These are phyloP conservation scores for Lipotes vexillifer DNA, from an alignment of 2,113 vertebrate genomes.

Conservation along the genomic window DNA sequence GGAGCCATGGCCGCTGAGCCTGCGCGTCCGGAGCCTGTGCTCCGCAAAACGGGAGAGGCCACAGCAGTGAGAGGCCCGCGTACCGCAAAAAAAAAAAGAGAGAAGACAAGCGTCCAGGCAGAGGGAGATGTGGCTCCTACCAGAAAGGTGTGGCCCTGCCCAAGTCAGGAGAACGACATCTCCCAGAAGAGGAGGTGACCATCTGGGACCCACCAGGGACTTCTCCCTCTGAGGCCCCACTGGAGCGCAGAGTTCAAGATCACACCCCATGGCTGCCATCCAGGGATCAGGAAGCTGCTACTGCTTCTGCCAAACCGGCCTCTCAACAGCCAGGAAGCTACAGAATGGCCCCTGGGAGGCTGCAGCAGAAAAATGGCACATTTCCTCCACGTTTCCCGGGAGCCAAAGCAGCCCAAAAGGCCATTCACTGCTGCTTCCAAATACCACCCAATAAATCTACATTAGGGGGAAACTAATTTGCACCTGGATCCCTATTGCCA, in stretches of 20 bases:
- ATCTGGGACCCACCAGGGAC: rapidly evolving
- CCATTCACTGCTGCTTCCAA: background rate
- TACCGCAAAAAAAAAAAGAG: background rate
- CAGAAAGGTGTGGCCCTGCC: background rate
- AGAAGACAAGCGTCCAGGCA: background rate
- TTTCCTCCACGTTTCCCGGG: background rate
- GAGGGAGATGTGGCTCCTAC: background rate
- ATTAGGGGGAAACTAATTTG: background rate
- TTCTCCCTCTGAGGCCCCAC: background rate
- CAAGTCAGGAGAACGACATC: background rate
- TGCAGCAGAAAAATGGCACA: background rate
- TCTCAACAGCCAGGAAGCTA: background rate
- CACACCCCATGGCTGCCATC: background rate
- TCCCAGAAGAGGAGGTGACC: background rate
- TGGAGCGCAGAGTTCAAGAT: background rate
- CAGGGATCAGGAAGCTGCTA: background rate
- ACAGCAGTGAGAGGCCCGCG: too few relatives aligned
- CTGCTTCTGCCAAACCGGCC: too few relatives aligned
- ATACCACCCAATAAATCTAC: background rate
- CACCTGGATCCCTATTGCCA: background rate
- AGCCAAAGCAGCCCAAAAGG: background rate
- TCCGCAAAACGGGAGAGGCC: too few relatives aligned
- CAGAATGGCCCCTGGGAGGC: background rate
- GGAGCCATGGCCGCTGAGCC: too few relatives aligned
- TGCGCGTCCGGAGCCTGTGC: too few relatives aligned